Evolutionary conservation across 2,113 vertebrate species (phyloP), one percentile per base, ranked within the genome.

Genomic region (Ornithorhynchus anatinus): DNA sequence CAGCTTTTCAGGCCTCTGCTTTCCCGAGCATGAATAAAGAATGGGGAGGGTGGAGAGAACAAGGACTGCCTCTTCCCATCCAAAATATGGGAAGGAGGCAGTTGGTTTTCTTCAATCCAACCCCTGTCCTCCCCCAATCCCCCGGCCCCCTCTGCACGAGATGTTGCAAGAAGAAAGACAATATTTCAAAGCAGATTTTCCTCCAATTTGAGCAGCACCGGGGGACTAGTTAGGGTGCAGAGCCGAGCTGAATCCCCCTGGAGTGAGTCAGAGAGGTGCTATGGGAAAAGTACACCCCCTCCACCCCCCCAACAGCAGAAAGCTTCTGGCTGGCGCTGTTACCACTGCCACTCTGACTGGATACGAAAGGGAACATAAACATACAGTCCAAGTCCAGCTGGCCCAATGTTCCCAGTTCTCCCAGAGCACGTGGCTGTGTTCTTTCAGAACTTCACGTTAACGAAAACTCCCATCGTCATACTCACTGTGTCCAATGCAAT

Each of bases 101-200:
- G 31, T 13, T 2, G 0, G 33, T 3, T 3, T 17, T 11, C 1
- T 5, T n/a, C n/a, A n/a, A n/a, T n/a, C n/a, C n/a, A n/a, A n/a
- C 43, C 37, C 47, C 25, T 7, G 35, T 33, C 20, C 9, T 13
- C 23, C 16, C 3, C 32, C 37, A 6, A 7, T 13, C 23, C 16
- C 3, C 32, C 37, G 5, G 15, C 35, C 2, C 15, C 19, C 25
- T 27, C 17, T 10, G 40, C 2, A 14, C 47, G 31, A 50, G 47
- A 50, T 50, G 47, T 50, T 50, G 47, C 47, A 50, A 50, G 47
- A 50, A 50, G 25, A 50, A 50, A 50, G 25, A 50, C 15, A 29
- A 29, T 50, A 50, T 50, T 50, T 29, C 47, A 50, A 23, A 50
- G 47, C 47, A 14, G 31, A 50, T 17, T n/a, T 48, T 29, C 15